These are phyloP conservation scores for Tiliqua scincoides DNA, from an alignment of 2,113 vertebrate species.

Conservation along the genomic window DNA sequence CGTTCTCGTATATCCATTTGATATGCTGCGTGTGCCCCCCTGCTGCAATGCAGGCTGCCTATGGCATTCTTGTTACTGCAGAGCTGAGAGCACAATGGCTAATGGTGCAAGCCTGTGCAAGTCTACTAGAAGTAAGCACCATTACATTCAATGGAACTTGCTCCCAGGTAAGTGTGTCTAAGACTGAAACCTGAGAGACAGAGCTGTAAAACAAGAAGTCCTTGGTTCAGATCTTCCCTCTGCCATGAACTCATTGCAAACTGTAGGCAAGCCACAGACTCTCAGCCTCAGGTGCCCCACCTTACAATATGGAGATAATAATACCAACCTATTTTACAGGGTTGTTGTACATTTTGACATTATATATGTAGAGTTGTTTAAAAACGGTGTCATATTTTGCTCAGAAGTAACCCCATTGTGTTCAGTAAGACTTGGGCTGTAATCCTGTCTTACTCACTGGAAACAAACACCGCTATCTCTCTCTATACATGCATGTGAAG, in stretches of 20 bases:
- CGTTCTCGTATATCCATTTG: not conserved
- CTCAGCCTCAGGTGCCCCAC: not conserved
- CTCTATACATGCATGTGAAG: not conserved
- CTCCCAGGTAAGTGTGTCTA: too few relatives aligned
- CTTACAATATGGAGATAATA: not conserved
- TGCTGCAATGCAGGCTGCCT: not conserved
- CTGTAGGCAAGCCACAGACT: not conserved
- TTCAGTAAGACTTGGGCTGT: too few relatives aligned
- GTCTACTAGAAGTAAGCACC: too few relatives aligned
- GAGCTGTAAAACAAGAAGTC: not conserved
- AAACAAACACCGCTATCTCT: too few relatives aligned
- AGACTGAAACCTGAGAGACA: not conserved
- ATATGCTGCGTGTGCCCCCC: not conserved
- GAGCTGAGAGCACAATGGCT: not conserved
- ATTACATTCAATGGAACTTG: too few relatives aligned
- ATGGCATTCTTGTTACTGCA: too few relatives aligned
- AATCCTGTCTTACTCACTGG: too few relatives aligned
- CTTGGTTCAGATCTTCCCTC: not conserved
- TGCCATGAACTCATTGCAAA: not conserved
- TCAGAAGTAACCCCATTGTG: too few relatives aligned
- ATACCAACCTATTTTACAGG: not conserved
- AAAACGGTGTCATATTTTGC: too few relatives aligned
- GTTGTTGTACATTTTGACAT: not conserved
- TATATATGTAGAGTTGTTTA: too few relatives aligned
- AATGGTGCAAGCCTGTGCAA: too few relatives aligned